Base-by-base conservation (phyloP, 2,888 invertebrate species). In the Parelbella ahira region DNA sequence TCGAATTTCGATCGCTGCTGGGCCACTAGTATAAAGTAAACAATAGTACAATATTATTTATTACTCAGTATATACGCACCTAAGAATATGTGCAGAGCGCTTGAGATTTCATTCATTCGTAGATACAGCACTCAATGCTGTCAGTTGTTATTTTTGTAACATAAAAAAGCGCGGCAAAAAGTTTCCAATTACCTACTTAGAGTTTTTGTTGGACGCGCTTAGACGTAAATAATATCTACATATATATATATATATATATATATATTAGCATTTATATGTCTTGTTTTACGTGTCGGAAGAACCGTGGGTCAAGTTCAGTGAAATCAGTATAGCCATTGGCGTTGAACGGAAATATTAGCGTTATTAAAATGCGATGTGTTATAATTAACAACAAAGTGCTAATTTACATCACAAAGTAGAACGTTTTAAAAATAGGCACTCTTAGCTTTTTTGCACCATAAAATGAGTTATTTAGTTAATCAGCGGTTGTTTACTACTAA, bases 321-420 rank as follows among this genome's bases (percentile, higher is more conserved):
- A 29, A 29, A 29, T 38, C 21, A 24, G 30, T 10, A 13, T 39
- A n/a, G n/a, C n/a, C n/a, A n/a, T 30, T 23, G 8, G 7, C 15
- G n/a, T 2, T 18, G 24, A 39, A 39, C 30, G 38, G 38, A 39
- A 30, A 39, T 24, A 8, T 24, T 19, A 32, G 18, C 24, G 24
- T 32, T 20, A 28, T 28, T 15, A 28, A 28, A 13, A 28, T 9
- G 15, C 10, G 15, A 28, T 15, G 5, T 13, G 27, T 4, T 9
- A 21, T 30, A 23, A 24, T 38, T 30, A 30, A 29, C n/a, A 1
- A 5, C n/a, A 15, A 2, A 1, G 8, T 8, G 7, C 7, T 27
- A 11, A 5, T 8, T 38, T 29, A 23, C 13, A 20, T 4, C 21
- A 25, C 39, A 32, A 32, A 25, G 32, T 13, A 4, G 15, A 11